Percentiles rank a stretch among this genome's conserved stretches.
Conservation (phyloP, 1,140 invertebrate genomes). For the Sitophilus oryzae region DNA sequence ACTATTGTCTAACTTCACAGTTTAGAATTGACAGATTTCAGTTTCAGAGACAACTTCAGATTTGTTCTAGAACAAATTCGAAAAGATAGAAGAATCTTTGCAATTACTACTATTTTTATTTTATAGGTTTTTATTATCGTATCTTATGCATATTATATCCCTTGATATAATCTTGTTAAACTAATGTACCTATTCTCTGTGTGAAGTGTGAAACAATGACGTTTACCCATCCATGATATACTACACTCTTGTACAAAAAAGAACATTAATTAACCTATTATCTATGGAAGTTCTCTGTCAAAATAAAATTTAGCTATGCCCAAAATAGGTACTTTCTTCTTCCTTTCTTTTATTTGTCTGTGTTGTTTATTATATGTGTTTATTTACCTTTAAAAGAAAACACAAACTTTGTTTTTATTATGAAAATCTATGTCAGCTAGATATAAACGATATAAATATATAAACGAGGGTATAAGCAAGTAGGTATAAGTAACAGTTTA, state of each 20-base stretch:
- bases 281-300: neutral
- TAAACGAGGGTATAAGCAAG: neutral
- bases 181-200: too few species aligned
- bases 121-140: too few species aligned
- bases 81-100: too few species aligned
- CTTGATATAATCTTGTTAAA: too few species aligned
- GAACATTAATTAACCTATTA: neutral
- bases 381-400: neutral
- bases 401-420: too few species aligned
- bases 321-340: too few species aligned
- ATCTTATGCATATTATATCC: too few species aligned
- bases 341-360: neutral
- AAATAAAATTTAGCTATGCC: neutral
- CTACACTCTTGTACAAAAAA: neutral
- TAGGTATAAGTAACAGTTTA: neutral
- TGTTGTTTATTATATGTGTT: neutral
- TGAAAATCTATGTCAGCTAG: neutral
- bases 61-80: too few species aligned
- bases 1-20: too few species aligned
- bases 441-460: neutral
- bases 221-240: neutral
- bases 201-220: neutral
- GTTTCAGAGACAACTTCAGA: too few species aligned
- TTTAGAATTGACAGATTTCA: too few species aligned
- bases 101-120: too few species aligned